Base-by-base conservation (phyloP, 2,113 vertebrate species). In the Gadus chalcogrammus region DNA sequence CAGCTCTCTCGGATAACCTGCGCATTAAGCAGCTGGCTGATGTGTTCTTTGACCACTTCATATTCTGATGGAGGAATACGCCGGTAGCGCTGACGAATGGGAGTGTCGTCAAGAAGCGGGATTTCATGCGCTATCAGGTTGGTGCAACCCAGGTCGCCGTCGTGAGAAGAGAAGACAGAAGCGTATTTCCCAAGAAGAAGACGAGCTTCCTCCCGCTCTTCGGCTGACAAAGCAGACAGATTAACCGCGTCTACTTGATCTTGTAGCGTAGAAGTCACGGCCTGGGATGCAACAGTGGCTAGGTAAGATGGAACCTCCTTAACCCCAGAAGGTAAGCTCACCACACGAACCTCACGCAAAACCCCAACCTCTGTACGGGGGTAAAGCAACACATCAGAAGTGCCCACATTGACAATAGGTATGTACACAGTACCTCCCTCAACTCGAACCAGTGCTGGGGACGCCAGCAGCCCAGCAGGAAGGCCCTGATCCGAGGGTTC, bases 131-230 rank as follows among this genome's bases (percentile, higher is more conserved):
- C 9, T 11, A 71, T 65, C 6, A 71, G 1, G 20, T 24, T 65
- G 4, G 70, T 71, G 65, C 52, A 65, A 8, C 61, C 70, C 61
- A 71, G 2, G 27, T 71, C 70, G 15, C 38, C 20, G 8, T 70
- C 58, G 48, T 61, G 28, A 17, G 38, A 6, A 0, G 70, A 20
- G 28, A 65, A 71, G 18, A 71, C 70, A 4, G 61, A 3, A 11
- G 1, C 35, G 27, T 62, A 62, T n/a, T 48, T 61, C 16, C 11
- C 4, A 3, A 69, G 38, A 4, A 69, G 38, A 3, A 16, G 20
- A 17, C 28, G 1, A 4, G 38, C 68, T 17, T 61, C 2, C 8
- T 16, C 16, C 28, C 38, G 68, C 7, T 69, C 68, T 42, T 16
- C 2, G 11, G 20, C 56, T 18, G 68, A 12, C 58, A 69, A n/a